Conservation (phyloP, 2,797 vertebrate species). For the Selene dorsalis region DNA sequence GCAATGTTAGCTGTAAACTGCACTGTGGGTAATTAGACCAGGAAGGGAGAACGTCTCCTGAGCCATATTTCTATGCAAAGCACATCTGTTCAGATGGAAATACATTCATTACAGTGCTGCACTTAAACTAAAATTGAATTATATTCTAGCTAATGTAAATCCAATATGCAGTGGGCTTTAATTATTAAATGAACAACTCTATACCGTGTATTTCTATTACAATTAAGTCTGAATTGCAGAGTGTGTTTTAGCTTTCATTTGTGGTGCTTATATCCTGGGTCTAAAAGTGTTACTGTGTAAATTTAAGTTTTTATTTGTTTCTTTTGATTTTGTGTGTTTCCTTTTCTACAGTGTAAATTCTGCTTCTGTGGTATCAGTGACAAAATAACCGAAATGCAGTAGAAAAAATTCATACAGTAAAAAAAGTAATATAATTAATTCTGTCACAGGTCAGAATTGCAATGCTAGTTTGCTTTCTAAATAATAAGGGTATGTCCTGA, state of each 20-base stretch:
- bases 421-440: no score
- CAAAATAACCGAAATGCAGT: background rate
- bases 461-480: no score
- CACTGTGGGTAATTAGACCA: conserved; percentile 42
- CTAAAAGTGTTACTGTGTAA: background rate
- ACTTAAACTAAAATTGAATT: conserved; percentile 29
- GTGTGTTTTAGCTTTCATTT: background rate
- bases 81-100: conserved; percentile 47
- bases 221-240: background rate
- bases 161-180: conserved; percentile 21
- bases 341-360: background rate
- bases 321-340: background rate
- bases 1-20: conserved; percentile 28
- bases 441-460: no score
- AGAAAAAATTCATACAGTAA: no score
- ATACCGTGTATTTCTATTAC: background rate
- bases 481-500: background rate
- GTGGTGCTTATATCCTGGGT: background rate
- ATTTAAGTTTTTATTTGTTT: background rate
- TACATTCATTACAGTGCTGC: conserved; percentile 9
- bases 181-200: conserved; percentile 25
- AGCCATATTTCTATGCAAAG: conserved; percentile 38
- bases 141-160: conserved; percentile 26
- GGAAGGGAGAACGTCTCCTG: conserved; percentile 39
- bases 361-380: background rate